phyloP scores from a whole-genome alignment of 2,888 invertebrate genomes.

The Ectemnius continuus region DNA sequence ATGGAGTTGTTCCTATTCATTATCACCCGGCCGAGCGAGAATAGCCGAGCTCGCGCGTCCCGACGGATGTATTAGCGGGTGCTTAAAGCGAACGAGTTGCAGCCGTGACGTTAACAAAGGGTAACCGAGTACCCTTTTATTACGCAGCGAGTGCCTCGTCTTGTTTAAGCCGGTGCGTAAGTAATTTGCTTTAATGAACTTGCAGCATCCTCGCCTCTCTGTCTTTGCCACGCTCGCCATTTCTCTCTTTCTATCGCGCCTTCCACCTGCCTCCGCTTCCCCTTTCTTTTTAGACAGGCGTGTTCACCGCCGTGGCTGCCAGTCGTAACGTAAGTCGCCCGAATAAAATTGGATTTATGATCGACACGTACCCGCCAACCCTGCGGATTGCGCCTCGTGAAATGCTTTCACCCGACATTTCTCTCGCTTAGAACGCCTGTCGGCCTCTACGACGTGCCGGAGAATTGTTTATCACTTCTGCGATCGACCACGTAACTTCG shows the following conservation, averaged over 20 bases:
- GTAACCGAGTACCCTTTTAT: slow-evolving; percentile 62
- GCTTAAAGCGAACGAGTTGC: slow-evolving; percentile 57
- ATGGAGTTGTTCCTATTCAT: slow-evolving; percentile 72
- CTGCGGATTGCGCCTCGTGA: background rate
- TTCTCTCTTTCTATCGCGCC: slow-evolving; percentile 7
- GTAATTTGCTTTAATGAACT: slow-evolving; percentile 63
- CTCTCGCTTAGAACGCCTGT: background rate
- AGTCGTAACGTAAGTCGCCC: slow-evolving; percentile 10
- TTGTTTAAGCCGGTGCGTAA: slow-evolving; percentile 56
- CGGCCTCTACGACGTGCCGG: background rate
- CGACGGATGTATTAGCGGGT: slow-evolving; percentile 60
- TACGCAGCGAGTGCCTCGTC: slow-evolving; percentile 45
- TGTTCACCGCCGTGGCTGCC: background rate
- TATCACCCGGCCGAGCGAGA: slow-evolving; percentile 57
- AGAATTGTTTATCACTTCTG: background rate
- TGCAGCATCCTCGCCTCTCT: slow-evolving; percentile 38
- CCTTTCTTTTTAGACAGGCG: slow-evolving; percentile 5
- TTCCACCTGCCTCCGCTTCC: slow-evolving; percentile 10
- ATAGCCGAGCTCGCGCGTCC: slow-evolving; percentile 38
- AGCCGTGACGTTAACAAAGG: slow-evolving; percentile 61
- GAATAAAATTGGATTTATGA: slow-evolving; percentile 32
- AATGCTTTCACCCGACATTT: background rate
- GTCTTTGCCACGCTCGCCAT: background rate
- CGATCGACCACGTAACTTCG: background rate
- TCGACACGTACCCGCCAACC: slow-evolving; percentile 14